phyloP scores from a whole-genome alignment of 2,888 invertebrate species.

The Maniola hyperantus region DNA sequence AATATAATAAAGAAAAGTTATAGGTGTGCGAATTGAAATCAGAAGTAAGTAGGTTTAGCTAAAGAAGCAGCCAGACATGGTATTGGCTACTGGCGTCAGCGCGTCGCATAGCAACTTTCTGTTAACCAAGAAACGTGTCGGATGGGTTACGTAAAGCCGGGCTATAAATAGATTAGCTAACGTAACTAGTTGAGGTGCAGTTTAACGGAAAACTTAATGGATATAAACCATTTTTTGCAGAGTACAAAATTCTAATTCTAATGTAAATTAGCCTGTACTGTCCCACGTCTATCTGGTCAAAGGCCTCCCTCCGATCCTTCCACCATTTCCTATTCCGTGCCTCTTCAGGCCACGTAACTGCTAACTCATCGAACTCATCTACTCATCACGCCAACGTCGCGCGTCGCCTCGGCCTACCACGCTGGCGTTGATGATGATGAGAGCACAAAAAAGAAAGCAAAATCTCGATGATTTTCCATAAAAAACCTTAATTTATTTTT shows the following conservation, averaged over 20 bases:
- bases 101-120: conserved; percentile 43
- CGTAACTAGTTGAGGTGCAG: conserved; percentile 25
- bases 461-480: too few relatives aligned
- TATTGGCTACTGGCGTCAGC: conserved; percentile 27
- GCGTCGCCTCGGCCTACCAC: too few relatives aligned
- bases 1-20: not conserved
- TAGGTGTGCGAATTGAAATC: conserved; percentile 12
- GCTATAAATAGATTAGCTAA: conserved; percentile 45
- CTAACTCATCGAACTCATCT: too few relatives aligned
- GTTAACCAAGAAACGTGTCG: conserved; percentile 41
- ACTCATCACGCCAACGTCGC: too few relatives aligned
- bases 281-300: too few relatives aligned
- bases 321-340: too few relatives aligned
- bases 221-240: not conserved
- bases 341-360: too few relatives aligned
- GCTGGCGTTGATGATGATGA: too few relatives aligned
- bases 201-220: not conserved
- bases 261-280: too few relatives aligned
- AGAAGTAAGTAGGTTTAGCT: conserved; percentile 8
- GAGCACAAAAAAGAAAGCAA: too few relatives aligned
- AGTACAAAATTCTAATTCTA: not conserved
- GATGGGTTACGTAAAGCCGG: conserved; percentile 45
- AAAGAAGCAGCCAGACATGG: conserved; percentile 37
- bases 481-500: too few relatives aligned
- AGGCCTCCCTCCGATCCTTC: too few relatives aligned